phyloP scores from a whole-genome alignment of 2,113 vertebrate species.

The Bolborhynchus lineola region DNA sequence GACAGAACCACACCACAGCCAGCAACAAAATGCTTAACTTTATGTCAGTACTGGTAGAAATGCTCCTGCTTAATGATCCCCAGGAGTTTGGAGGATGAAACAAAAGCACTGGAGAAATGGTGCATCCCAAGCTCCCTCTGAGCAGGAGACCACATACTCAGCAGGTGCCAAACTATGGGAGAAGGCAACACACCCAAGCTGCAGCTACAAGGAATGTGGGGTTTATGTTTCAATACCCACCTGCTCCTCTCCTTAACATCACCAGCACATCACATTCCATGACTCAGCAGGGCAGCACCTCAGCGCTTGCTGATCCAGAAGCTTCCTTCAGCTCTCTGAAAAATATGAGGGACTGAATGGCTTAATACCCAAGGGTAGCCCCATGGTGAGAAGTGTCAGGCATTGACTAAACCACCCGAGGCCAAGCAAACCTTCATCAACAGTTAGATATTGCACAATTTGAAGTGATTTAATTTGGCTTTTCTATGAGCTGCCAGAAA shows the following conservation, averaged over 20 bases:
- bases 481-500: not conserved
- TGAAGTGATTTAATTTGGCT: not conserved
- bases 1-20: not conserved
- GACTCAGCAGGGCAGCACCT: not conserved
- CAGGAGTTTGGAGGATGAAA: fast-evolving
- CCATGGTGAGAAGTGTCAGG: fast-evolving
- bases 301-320: not conserved
- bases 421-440: not conserved
- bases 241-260: fast-evolving
- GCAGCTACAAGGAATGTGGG: fast-evolving
- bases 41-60: fast-evolving
- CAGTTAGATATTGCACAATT: fast-evolving
- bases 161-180: too few relatives aligned
- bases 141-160: fast-evolving
- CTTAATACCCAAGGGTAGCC: too few relatives aligned
- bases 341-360: fast-evolving
- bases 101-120: fast-evolving
- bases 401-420: fast-evolving
- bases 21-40: not conserved
- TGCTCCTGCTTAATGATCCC: fast-evolving
- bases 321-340: fast-evolving
- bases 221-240: not conserved
- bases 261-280: fast-evolving
- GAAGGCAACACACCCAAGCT: not conserved
- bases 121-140: too few relatives aligned